Evolutionary conservation across 1,140 invertebrate genomes (phyloP).

Genomic region (Temnothorax nylanderi): DNA sequence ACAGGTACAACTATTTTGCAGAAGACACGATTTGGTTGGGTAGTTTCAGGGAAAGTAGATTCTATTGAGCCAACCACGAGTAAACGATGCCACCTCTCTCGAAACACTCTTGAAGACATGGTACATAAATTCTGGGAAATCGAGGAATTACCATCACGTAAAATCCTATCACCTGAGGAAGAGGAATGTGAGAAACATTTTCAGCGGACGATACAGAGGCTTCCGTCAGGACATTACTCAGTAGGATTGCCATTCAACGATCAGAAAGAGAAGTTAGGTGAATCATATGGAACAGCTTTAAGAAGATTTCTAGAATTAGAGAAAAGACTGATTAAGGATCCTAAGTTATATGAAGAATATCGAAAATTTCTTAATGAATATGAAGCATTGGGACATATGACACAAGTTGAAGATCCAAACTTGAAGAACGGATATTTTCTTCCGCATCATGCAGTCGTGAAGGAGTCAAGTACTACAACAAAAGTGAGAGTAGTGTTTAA

Average conservation of each 20-base stretch:
- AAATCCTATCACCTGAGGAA: not conserved
- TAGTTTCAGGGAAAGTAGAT: not conserved
- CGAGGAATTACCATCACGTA: not conserved
- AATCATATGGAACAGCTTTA: not conserved
- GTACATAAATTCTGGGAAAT: slow-evolving; percentile 1
- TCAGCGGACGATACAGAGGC: not conserved
- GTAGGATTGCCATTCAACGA: not conserved
- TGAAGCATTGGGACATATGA: slow-evolving; percentile 49
- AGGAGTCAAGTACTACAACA: not conserved
- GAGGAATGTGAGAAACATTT: not conserved
- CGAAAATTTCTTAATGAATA: slow-evolving; percentile 69
- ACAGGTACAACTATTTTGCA: not conserved
- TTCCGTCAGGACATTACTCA: not conserved
- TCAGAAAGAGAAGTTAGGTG: not conserved
- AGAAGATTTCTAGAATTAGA: slow-evolving; percentile 41
- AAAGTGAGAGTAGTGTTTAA: slow-evolving; percentile 12
- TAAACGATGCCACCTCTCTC: not conserved
- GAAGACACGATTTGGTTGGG: not conserved
- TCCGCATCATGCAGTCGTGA: slow-evolving; percentile 49
- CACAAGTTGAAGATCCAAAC: not conserved
- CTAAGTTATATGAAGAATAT: not conserved
- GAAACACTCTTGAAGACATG: not conserved
- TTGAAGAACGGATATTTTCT: slow-evolving; percentile 61
- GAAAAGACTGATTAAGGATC: not conserved
- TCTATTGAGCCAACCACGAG: too few relatives aligned